These are phyloP conservation scores for Platysternon megacephalum DNA, from an alignment of 2,113 vertebrate genomes.

Conservation along the genomic window DNA sequence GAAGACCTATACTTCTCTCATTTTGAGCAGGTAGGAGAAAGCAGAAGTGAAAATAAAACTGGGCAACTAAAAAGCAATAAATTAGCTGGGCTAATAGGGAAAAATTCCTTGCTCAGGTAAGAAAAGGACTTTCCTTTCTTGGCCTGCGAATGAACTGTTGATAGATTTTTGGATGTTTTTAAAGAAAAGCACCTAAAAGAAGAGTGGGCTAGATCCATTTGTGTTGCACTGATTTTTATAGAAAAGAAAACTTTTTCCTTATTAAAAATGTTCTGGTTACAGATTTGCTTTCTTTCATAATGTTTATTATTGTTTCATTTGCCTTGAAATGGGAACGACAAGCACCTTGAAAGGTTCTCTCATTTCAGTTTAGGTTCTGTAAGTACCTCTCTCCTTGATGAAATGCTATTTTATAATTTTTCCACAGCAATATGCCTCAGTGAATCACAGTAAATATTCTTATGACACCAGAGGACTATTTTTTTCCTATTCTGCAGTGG, in stretches of 20 bases:
- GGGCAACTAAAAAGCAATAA: background rate
- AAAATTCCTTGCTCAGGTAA: background rate
- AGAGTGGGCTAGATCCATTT: background rate
- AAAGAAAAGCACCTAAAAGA: background rate
- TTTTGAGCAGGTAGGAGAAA: background rate
- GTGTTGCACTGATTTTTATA: background rate
- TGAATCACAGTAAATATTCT: constrained; percentile 35
- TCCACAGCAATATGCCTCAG: background rate
- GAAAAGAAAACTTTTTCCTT: background rate
- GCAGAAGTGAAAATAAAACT: background rate
- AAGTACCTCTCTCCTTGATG: constrained; percentile 22
- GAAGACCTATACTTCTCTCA: background rate
- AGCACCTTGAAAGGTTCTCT: constrained; percentile 16
- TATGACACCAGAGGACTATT: background rate
- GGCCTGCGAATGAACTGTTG: background rate
- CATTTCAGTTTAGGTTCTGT: constrained; percentile 8
- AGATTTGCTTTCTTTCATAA: background rate
- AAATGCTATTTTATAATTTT: constrained; percentile 18
- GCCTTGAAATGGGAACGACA: constrained; percentile 23
- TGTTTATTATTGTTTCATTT: background rate
- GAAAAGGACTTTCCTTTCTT: background rate
- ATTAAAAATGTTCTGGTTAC: constrained; percentile 1
- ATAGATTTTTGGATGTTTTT: background rate
- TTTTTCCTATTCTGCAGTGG: background rate
- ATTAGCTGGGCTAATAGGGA: background rate